Base-by-base conservation (phyloP, 2,113 vertebrate genomes). In the Gallinago paraguaiae region DNA sequence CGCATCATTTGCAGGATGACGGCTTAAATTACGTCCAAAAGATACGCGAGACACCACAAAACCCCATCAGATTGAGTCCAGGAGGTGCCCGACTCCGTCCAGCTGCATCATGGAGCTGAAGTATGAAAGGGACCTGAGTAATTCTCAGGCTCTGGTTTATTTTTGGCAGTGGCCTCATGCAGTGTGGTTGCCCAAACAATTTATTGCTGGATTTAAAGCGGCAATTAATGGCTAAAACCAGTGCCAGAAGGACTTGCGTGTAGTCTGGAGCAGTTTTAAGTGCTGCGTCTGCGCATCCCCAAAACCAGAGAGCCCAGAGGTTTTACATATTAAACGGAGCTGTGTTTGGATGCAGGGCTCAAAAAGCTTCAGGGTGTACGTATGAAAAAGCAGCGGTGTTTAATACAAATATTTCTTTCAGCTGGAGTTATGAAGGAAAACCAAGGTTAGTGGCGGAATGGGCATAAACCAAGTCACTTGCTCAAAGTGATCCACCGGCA, bases 171-270 rank as follows among this genome's bases (percentile, higher is more conserved):
- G 53, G 80, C 51, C 25, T 96, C 93, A 28, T 0, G 56, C 76
- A 61, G 7, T 82, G 90, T 84, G 92, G 95, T 67, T 94, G 61
- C 90, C 86, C 88, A 76, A 68, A 78, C 67, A 78, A 93, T 92
- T 94, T 89, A 95, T 61, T 90, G 92, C 57, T 91, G 90, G 75
- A 76, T 95, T 95, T 86, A 53, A 90, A 88, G 37, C 12, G 45
- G 82, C 83, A 90, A 82, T 96, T 95, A 94, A 88, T 84, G 95
- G 95, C 88, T 92, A 92, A 82, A 94, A 69, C 10, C 0, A 81
- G 50, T 75, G 93, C 88, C 93, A 96, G 72, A 50, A 54, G 39
- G 80, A 15, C 31, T 68, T 17, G 53, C 3, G 24, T 45, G 69
- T 35, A 67, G 60, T 84, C 88, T 41, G 59, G 71, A 86, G 71